These are phyloP conservation scores for Rhizoglyphus robini DNA, from an alignment of 1,140 invertebrate species.

Conservation along the genomic window DNA sequence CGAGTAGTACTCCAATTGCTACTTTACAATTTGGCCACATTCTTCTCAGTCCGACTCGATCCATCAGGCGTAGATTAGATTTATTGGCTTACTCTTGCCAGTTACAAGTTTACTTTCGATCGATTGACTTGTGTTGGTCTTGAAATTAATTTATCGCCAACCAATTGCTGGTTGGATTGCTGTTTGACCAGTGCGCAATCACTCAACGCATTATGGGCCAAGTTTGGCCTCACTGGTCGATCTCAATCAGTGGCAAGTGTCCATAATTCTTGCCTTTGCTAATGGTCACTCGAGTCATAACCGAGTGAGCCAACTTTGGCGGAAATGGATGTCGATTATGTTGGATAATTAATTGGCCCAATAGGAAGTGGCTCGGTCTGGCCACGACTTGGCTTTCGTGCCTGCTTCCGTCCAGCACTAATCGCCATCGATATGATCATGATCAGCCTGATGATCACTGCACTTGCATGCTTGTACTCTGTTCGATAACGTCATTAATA, in stretches of 20 bases:
- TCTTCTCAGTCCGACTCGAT: too few species aligned
- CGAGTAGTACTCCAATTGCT: too few species aligned
- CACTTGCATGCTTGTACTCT: too few species aligned
- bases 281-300: background rate
- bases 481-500: conserved; percentile 11
- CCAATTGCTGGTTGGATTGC: too few species aligned
- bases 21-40: too few species aligned
- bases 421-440: background rate
- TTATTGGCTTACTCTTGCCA: too few species aligned
- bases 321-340: conserved; percentile 8
- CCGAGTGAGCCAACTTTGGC: background rate
- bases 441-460: background rate
- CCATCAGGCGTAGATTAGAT: too few species aligned
- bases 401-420: background rate
- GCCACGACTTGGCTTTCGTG: background rate
- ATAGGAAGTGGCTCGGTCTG: background rate
- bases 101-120: too few species aligned
- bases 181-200: too few species aligned
- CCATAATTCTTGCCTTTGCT: background rate
- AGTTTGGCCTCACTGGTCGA: background rate
- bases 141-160: too few species aligned
- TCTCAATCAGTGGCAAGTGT: background rate
- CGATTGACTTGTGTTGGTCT: too few species aligned
- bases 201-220: background rate
- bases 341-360: conserved; percentile 4